Evolutionary conservation across 2,888 invertebrate species (phyloP).

Genomic region (Lottia gigantea): DNA sequence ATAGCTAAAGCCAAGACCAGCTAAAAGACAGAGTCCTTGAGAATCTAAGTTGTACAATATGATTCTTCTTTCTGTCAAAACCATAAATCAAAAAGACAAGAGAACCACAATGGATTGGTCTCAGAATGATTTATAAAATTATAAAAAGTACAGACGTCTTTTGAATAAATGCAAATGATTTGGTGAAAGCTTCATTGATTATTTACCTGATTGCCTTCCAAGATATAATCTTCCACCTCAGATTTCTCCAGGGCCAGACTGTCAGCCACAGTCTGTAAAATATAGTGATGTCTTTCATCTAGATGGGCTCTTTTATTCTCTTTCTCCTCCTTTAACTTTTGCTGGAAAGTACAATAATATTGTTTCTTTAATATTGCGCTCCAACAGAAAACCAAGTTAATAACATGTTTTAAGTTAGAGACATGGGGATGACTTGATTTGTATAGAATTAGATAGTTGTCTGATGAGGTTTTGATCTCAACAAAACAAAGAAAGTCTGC

Average conservation of each 20-base stretch:
- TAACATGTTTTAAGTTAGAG: background rate
- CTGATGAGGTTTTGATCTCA: background rate
- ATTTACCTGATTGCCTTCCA: slow-evolving; percentile 66
- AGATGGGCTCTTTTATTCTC: slow-evolving; percentile 66
- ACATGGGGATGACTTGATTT: background rate
- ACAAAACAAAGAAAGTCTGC: background rate
- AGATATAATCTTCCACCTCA: slow-evolving; percentile 67
- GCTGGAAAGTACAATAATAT: slow-evolving; percentile 49
- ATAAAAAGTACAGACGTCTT: too few relatives aligned
- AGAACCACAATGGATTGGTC: too few relatives aligned
- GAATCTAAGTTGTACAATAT: too few relatives aligned
- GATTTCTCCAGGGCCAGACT: slow-evolving; percentile 62
- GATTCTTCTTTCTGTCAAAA: too few relatives aligned
- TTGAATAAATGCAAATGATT: too few relatives aligned
- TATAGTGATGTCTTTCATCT: slow-evolving; percentile 66
- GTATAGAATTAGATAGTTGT: background rate
- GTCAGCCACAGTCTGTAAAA: slow-evolving; percentile 66
- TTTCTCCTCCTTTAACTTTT: slow-evolving; percentile 68
- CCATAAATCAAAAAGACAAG: too few relatives aligned
- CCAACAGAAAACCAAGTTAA: too few relatives aligned
- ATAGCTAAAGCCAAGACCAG: too few relatives aligned
- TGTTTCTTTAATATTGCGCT: too few relatives aligned
- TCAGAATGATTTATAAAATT: too few relatives aligned
- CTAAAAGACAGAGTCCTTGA: too few relatives aligned
- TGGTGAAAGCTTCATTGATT: too few relatives aligned